phyloP scores from a whole-genome alignment of 1,140 invertebrate genomes.

The Grapholita molesta region DNA sequence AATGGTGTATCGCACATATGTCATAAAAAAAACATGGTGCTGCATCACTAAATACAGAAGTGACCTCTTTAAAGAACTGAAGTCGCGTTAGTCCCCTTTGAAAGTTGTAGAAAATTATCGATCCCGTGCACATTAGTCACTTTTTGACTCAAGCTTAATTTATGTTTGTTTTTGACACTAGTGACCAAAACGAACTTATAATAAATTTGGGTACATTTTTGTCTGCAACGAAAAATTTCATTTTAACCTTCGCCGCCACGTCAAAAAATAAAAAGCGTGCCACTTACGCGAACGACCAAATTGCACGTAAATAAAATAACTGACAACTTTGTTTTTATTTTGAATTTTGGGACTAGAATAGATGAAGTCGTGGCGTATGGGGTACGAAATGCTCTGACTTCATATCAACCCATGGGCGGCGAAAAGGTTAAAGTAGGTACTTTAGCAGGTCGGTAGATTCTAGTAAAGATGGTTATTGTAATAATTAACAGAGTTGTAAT shows the following conservation, averaged over 20 bases:
- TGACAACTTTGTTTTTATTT: background rate
- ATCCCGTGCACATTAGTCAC: background rate
- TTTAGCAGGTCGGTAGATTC: background rate
- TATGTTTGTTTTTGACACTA: background rate
- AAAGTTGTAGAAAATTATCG: too few relatives aligned
- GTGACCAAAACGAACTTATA: background rate
- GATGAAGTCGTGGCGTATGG: background rate
- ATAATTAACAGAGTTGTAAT: background rate
- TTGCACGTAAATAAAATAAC: background rate
- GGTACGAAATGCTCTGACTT: background rate
- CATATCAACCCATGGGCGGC: background rate
- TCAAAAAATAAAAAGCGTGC: background rate
- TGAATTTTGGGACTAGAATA: background rate
- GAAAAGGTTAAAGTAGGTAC: slow-evolving; percentile 1
- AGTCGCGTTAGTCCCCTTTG: too few relatives aligned
- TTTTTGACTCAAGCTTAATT: background rate
- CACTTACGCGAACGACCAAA: background rate
- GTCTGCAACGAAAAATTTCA: background rate
- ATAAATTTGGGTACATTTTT: background rate
- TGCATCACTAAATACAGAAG: too few relatives aligned
- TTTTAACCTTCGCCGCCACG: background rate
- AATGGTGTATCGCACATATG: too few relatives aligned
- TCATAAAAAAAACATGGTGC: too few relatives aligned
- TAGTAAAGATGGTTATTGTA: background rate
- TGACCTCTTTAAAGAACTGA: too few relatives aligned